phyloP scores from a whole-genome alignment of 1,140 invertebrate species.

The Zaprionus camerounensis region DNA sequence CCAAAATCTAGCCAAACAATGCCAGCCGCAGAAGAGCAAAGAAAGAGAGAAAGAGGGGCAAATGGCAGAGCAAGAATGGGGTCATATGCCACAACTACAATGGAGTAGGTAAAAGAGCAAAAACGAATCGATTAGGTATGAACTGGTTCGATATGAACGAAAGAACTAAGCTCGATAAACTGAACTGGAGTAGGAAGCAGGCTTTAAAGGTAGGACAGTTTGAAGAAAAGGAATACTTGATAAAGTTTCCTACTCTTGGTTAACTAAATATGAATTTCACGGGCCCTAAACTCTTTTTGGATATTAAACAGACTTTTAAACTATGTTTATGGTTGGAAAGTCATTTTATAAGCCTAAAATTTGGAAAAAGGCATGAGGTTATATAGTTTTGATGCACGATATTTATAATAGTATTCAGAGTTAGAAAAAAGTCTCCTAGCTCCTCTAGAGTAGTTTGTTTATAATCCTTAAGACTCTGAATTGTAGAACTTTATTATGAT shows the following conservation, averaged over 20 bases:
- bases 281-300: too few relatives aligned
- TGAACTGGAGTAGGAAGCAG: not conserved
- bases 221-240: not conserved
- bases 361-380: too few relatives aligned
- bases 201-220: not conserved
- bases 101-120: conserved; percentile 1
- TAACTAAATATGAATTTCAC: too few relatives aligned
- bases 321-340: too few relatives aligned
- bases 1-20: conserved; percentile 6
- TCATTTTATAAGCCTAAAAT: too few relatives aligned
- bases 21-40: not conserved
- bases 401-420: too few relatives aligned
- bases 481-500: too few relatives aligned
- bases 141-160: not conserved
- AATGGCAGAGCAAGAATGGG: not conserved
- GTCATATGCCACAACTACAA: not conserved
- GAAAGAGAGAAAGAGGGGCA: not conserved
- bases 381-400: too few relatives aligned
- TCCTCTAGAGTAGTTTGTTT: not conserved
- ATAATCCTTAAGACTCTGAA: too few relatives aligned
- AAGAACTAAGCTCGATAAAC: not conserved
- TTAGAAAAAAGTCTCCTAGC: not conserved
- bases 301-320: too few relatives aligned
- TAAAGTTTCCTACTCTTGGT: too few relatives aligned
- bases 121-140: not conserved